These are phyloP conservation scores for Manis javanica DNA, from an alignment of 2,797 vertebrate genomes.

Conservation along the genomic window DNA sequence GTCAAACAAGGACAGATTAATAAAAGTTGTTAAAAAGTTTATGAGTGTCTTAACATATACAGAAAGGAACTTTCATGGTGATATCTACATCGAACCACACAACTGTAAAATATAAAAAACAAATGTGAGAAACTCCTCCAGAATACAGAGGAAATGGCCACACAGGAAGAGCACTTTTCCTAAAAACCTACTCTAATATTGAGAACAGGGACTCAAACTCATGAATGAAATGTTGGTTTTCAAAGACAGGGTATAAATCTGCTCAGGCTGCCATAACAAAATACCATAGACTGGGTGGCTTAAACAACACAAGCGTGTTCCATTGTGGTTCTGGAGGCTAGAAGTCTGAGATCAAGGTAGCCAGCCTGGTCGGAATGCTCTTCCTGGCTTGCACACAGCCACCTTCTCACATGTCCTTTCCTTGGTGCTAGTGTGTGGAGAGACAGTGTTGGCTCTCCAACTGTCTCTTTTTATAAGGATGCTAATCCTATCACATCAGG, in stretches of 20 bases:
- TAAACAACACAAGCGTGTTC: slow-evolving; percentile 2
- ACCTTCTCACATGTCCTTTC: background rate
- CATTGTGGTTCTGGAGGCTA: background rate
- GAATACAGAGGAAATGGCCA: background rate
- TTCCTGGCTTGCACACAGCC: background rate
- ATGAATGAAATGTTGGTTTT: slow-evolving; percentile 13
- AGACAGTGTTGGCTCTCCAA: background rate
- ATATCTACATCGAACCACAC: slow-evolving; percentile 12
- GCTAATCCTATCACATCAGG: background rate
- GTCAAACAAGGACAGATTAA: slow-evolving; percentile 46
- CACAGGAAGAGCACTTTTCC: background rate
- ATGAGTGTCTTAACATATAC: background rate
- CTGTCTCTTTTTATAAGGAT: background rate
- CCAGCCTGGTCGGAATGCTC: background rate
- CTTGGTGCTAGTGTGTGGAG: background rate
- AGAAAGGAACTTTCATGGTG: background rate
- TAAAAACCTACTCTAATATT: background rate
- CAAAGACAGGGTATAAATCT: background rate
- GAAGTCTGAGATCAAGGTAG: background rate
- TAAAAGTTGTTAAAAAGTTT: slow-evolving; percentile 23
- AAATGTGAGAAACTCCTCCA: slow-evolving; percentile 19
- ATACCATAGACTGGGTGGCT: background rate
- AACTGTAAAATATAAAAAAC: slow-evolving; percentile 33
- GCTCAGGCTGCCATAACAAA: background rate
- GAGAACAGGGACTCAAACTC: background rate